Conservation (phyloP, 2,888 invertebrate genomes). For the Brenthis daphne region DNA sequence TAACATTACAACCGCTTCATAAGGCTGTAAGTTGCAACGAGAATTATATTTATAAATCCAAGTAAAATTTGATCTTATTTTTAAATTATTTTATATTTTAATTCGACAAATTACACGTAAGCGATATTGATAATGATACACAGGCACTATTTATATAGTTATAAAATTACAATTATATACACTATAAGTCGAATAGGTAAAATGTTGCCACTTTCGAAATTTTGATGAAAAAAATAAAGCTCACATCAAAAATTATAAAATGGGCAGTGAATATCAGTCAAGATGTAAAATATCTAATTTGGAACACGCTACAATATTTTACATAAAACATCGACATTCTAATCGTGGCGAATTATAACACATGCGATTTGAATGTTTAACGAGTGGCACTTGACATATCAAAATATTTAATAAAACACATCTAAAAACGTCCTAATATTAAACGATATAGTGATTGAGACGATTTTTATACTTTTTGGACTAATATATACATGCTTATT, state of each 20-base stretch:
- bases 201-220: slow-evolving; percentile 10
- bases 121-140: slow-evolving; percentile 25
- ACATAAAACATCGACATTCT: not conserved
- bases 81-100: not conserved
- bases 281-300: slow-evolving; percentile 15
- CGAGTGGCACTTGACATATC: slow-evolving; percentile 19
- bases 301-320: slow-evolving; percentile 9
- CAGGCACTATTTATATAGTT: slow-evolving; percentile 36
- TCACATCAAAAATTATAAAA: slow-evolving; percentile 9
- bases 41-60: too few species aligned
- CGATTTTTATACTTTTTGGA: not conserved
- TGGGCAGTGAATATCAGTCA: slow-evolving; percentile 29
- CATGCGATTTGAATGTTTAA: slow-evolving; percentile 19
- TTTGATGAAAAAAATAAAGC: not conserved
- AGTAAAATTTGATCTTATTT: too few species aligned
- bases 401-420: slow-evolving; percentile 20
- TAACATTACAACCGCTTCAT: too few species aligned
- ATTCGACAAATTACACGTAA: slow-evolving; percentile 26
- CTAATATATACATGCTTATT: not conserved
- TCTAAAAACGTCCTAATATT: slow-evolving; percentile 19
- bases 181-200: slow-evolving; percentile 6
- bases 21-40: too few species aligned
- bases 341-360: slow-evolving; percentile 12
- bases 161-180: slow-evolving; percentile 18
- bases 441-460: not conserved